A percentile compares a stretch with the other conserved stretches of the same genome.
These are phyloP conservation scores for Zophobas morio DNA, from an alignment of 1,140 invertebrate genomes.

Conservation along the genomic window DNA sequence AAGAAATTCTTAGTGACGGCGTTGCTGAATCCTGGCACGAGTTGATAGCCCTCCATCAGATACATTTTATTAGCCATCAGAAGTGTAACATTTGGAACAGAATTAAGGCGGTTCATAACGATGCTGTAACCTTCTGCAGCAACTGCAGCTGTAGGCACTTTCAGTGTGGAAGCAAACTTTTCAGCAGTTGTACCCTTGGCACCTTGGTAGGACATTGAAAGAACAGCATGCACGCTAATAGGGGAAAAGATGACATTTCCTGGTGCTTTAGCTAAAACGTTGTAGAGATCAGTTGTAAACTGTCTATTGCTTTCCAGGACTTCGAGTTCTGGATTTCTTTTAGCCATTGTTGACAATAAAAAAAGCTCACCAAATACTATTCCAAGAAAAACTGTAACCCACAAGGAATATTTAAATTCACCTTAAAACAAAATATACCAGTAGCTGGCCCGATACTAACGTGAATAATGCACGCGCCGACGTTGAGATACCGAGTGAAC, in stretches of 20 bases:
- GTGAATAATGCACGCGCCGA: too few relatives aligned
- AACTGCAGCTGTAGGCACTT: constrained; percentile 33
- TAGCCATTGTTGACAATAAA: too few relatives aligned
- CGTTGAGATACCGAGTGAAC: too few relatives aligned
- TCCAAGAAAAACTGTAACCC: too few relatives aligned
- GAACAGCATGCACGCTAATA: constrained; percentile 67
- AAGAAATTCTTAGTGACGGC: not conserved
- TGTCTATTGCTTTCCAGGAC: too few relatives aligned
- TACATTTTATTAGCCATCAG: constrained; percentile 78
- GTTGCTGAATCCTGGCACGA: not conserved
- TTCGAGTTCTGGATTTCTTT: too few relatives aligned
- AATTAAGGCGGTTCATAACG: constrained; percentile 65
- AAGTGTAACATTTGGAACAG: constrained; percentile 69
- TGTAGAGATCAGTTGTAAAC: not conserved
- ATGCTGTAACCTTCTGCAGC: constrained; percentile 65
- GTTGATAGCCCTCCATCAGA: constrained; percentile 66
- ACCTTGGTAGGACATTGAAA: constrained; percentile 70
- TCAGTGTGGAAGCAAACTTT: constrained; percentile 67
- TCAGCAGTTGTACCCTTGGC: constrained; percentile 71
- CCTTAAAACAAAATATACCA: too few relatives aligned
- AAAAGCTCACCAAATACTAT: too few relatives aligned
- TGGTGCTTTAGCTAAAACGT: not conserved
- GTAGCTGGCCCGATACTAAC: too few relatives aligned
- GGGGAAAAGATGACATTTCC: constrained; percentile 67
- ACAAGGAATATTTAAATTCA: too few relatives aligned